Conservation (phyloP, 2,113 vertebrate species). For the Bambusicola thoracicus region DNA sequence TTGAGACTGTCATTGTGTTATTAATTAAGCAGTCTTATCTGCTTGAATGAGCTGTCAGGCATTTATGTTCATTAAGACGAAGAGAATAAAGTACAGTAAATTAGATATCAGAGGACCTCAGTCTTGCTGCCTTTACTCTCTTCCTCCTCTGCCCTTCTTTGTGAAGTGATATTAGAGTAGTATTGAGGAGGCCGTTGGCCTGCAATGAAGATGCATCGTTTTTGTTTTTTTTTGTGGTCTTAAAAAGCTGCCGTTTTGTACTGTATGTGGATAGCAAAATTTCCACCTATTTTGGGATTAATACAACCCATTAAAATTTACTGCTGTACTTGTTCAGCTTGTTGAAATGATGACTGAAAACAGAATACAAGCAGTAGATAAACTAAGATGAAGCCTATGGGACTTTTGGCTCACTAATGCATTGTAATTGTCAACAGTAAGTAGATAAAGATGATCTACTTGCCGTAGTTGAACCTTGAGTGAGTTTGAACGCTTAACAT, state of each 20-base stretch:
- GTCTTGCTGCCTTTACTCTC: not conserved
- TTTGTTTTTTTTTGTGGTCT: not conserved
- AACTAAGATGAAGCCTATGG: not conserved
- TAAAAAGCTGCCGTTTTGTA: not conserved
- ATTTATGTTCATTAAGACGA: conserved; percentile 76
- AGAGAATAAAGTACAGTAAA: conserved; percentile 80
- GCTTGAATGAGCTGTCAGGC: conserved; percentile 72
- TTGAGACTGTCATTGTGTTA: conserved; percentile 76
- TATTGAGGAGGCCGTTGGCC: not conserved
- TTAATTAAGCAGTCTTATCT: conserved; percentile 83
- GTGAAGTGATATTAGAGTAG: not conserved
- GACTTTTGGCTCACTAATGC: not conserved
- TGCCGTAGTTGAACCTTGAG: not conserved
- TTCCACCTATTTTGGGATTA: not conserved
- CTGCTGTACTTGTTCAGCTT: not conserved
- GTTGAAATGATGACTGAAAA: not conserved
- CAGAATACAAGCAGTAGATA: not conserved
- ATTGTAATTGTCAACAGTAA: not conserved
- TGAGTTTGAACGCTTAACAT: not conserved
- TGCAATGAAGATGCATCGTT: not conserved
- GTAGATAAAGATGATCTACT: not conserved
- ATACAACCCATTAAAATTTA: not conserved
- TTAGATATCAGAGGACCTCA: conserved; percentile 50
- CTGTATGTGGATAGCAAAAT: not conserved
- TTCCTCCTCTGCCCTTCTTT: not conserved